These are phyloP conservation scores for Seira ritae DNA, from an alignment of 2,888 invertebrate genomes.

Conservation along the genomic window DNA sequence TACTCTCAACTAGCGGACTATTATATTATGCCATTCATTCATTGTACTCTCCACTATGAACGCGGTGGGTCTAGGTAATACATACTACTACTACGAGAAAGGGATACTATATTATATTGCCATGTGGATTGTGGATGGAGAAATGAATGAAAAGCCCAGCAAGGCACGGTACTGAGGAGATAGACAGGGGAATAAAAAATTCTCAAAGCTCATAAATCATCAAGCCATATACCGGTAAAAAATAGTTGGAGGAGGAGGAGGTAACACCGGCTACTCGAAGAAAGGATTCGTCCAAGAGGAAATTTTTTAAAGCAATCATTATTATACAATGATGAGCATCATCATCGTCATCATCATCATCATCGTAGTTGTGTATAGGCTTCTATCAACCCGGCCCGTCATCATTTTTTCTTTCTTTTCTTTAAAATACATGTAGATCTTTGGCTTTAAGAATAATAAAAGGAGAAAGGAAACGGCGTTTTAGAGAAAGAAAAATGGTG, in stretches of 20 bases:
- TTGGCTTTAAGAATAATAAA: conserved; percentile 5
- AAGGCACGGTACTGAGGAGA: conserved; percentile 1
- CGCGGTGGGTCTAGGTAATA: too few species aligned
- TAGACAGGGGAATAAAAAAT: conserved; percentile 30
- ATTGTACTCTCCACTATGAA: not conserved
- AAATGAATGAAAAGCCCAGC: conserved; percentile 1
- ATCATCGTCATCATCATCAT: conserved; percentile 33
- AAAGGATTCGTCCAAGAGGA: conserved; percentile 72
- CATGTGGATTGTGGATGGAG: not conserved
- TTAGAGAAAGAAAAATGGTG: conserved; percentile 2
- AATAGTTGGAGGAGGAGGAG: conserved; percentile 49
- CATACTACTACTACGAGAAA: not conserved
- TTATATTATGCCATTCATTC: not conserved
- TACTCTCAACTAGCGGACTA: too few species aligned
- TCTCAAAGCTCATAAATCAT: conserved; percentile 72
- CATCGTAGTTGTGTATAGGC: not conserved
- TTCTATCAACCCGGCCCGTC: not conserved
- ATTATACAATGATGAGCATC: conserved; percentile 50
- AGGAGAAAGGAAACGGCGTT: not conserved
- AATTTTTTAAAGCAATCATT: conserved; percentile 68
- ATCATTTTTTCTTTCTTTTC: not conserved
- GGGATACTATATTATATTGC: not conserved
- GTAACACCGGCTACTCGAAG: conserved; percentile 57
- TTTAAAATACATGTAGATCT: not conserved
- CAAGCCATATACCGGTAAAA: conserved; percentile 50